Evolutionary conservation across 2,797 vertebrate genomes (phyloP).

Genomic region (Oceanodroma leucorhoa): DNA sequence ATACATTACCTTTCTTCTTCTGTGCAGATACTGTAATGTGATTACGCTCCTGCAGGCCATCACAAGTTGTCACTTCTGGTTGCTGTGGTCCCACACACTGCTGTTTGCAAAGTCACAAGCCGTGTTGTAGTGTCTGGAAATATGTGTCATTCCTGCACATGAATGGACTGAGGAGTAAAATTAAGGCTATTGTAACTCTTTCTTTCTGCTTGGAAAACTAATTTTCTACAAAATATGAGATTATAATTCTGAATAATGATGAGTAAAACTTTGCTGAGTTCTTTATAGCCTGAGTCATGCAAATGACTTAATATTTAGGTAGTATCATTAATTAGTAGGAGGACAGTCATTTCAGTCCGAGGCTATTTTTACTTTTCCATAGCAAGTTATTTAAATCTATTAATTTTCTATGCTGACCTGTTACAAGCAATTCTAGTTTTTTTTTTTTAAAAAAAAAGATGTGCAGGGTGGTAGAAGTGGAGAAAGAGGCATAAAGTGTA

Average conservation of each 20-base stretch:
- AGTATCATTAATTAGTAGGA: neutral
- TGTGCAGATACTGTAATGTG: neutral
- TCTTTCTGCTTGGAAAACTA: neutral
- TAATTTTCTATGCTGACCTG: slow-evolving; percentile 72
- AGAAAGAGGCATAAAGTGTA: slow-evolving; percentile 86
- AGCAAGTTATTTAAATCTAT: slow-evolving; percentile 71
- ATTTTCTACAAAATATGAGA: neutral
- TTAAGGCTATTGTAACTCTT: neutral
- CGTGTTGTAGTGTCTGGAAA: neutral
- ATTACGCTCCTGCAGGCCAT: slow-evolving; percentile 38
- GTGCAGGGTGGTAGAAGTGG: slow-evolving; percentile 72
- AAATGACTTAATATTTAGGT: neutral
- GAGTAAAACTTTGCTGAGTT: neutral
- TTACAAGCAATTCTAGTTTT: slow-evolving; percentile 51
- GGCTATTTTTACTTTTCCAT: slow-evolving; percentile 56
- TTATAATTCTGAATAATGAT: neutral
- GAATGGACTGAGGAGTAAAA: neutral
- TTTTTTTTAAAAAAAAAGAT: neutral
- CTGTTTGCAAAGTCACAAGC: slow-evolving; percentile 22
- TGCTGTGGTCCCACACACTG: slow-evolving; percentile 10
- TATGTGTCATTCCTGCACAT: neutral
- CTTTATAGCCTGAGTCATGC: neutral
- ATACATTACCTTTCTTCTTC: neutral
- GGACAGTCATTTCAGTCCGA: neutral
- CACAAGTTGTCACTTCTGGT: slow-evolving; percentile 42